These are phyloP conservation scores for Andrena chrysosceles DNA, from an alignment of 2,888 invertebrate species.

Conservation along the genomic window DNA sequence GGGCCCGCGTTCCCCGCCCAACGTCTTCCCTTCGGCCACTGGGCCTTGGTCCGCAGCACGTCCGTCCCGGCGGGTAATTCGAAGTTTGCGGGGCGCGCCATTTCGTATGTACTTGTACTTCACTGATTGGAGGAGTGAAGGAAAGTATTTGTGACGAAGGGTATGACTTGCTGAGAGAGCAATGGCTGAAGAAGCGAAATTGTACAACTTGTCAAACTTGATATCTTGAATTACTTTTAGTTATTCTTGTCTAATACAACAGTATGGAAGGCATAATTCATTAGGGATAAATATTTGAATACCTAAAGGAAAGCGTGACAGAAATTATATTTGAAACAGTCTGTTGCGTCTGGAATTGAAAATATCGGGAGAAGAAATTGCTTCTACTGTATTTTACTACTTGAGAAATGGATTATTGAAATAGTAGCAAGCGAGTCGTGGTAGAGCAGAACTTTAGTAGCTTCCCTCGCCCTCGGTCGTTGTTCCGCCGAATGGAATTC, in stretches of 20 bases:
- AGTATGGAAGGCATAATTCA: too few species aligned
- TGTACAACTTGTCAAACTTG: too few species aligned
- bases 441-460: not conserved
- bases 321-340: too few species aligned
- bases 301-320: too few species aligned
- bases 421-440: not conserved
- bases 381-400: not conserved
- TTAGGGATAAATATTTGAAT: too few species aligned
- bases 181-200: too few species aligned
- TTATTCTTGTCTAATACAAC: too few species aligned
- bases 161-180: too few species aligned
- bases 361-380: too few species aligned
- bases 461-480: slow-evolving; percentile 37
- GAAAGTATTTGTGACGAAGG: too few species aligned
- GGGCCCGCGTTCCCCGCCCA: slow-evolving; percentile 40
- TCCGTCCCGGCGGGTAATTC: not conserved
- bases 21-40: not conserved
- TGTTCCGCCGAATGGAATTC: slow-evolving; percentile 69
- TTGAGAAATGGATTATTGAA: not conserved
- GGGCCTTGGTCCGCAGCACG: not conserved
- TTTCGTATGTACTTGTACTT: not conserved
- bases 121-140: not conserved
- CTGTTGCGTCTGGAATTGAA: too few species aligned
- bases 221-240: too few species aligned
- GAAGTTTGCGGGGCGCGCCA: not conserved